Conservation (phyloP, 2,797 vertebrate genomes). For the Halcyon chelicuti region DNA sequence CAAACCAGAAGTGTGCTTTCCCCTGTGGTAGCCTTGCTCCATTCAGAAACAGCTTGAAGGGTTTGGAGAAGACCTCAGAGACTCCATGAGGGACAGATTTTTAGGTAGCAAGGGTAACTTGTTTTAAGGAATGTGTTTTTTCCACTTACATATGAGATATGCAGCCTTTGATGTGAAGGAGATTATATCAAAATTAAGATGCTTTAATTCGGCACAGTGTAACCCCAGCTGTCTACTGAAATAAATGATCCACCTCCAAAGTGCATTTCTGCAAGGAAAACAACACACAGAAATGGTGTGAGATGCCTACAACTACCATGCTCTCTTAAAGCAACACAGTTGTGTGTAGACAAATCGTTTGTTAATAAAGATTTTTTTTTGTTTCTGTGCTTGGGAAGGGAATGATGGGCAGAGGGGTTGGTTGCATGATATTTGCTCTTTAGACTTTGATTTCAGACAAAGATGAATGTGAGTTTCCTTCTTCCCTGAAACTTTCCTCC, state of each 20-base stretch:
- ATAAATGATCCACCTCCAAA: not conserved
- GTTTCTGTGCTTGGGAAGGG: not conserved
- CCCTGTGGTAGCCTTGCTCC: not conserved
- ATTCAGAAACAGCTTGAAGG: not conserved
- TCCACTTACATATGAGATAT: not conserved
- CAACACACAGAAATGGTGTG: not conserved
- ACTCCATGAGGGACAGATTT: accelerated
- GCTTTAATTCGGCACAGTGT: not conserved
- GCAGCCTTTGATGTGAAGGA: accelerated
- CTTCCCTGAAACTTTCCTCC: not conserved
- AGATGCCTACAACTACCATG: not conserved
- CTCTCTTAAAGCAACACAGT: not conserved
- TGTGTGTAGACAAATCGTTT: not conserved
- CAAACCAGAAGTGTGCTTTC: not conserved
- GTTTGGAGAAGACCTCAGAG: not conserved
- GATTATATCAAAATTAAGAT: not conserved
- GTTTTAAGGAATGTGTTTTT: not conserved
- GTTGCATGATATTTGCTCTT: not conserved
- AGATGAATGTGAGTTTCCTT: not conserved
- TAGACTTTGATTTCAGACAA: not conserved
- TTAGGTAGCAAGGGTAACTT: not conserved
- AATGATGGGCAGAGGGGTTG: not conserved
- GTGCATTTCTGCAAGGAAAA: not conserved
- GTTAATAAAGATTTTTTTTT: not conserved
- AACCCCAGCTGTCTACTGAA: not conserved